Conservation (phyloP, 2,113 vertebrate species). For the Eubucco bourcierii region DNA sequence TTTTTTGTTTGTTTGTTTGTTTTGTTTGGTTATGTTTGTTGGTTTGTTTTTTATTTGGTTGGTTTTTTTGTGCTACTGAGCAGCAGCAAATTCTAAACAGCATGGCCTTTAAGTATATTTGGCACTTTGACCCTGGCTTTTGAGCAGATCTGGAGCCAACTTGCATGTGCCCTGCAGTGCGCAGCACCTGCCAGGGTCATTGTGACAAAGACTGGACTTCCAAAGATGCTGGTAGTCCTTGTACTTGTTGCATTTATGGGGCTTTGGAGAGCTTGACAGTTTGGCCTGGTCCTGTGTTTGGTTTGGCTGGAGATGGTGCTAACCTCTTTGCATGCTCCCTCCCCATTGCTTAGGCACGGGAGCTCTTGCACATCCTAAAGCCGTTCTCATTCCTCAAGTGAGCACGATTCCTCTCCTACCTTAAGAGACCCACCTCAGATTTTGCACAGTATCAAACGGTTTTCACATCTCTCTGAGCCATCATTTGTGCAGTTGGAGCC, state of each 20-base stretch:
- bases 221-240: rapidly evolving
- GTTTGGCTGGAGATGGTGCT: neutral
- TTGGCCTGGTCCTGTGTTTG: neutral
- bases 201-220: neutral
- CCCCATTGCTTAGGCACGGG: rapidly evolving
- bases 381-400: neutral
- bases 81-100: neutral
- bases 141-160: neutral
- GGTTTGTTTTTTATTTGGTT: too few species aligned
- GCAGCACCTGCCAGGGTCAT: neutral
- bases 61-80: neutral
- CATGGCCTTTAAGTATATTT: rapidly evolving
- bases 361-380: neutral
- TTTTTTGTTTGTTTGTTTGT: too few species aligned
- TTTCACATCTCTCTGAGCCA: neutral
- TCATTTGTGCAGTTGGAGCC: neutral
- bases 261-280: neutral
- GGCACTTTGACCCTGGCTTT: neutral
- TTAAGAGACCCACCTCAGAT: neutral
- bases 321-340: neutral
- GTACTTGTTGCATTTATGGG: neutral
- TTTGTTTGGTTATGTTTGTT: too few species aligned
- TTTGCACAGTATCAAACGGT: neutral
- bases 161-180: neutral
- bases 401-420: neutral